A percentile compares a stretch with the other conserved stretches of the same genome.
Evolutionary conservation across 2,797 vertebrate genomes (phyloP).

Genomic region (Tamandua tetradactyla): DNA sequence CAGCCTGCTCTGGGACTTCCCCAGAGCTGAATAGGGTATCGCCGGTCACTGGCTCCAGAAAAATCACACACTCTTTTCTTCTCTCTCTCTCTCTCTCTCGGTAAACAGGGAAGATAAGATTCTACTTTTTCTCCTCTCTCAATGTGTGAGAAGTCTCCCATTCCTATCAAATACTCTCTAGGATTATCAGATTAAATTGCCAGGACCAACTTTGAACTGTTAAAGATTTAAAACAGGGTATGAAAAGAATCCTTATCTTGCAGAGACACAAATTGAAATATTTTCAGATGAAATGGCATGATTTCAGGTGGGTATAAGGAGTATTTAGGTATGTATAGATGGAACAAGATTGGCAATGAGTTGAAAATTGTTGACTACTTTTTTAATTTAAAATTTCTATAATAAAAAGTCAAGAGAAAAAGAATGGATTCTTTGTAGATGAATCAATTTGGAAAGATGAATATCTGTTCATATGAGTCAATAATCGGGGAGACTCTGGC

Average conservation of each 20-base stretch:
- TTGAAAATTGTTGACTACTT: neutral
- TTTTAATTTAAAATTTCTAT: neutral
- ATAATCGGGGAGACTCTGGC: conserved; percentile 17
- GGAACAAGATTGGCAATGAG: neutral
- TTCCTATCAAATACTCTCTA: conserved; percentile 21
- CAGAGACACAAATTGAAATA: conserved; percentile 30
- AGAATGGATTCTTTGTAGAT: neutral
- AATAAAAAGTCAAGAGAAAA: neutral
- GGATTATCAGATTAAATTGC: conserved; percentile 58
- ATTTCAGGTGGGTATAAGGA: neutral
- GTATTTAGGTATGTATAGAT: neutral
- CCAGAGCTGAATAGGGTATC: neutral
- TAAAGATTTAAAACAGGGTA: conserved; percentile 28
- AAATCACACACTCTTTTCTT: neutral
- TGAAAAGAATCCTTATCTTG: conserved; percentile 6
- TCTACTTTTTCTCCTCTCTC: conserved; percentile 49
- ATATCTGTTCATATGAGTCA: conserved; percentile 9
- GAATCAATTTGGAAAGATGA: conserved; percentile 53
- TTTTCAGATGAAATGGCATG: conserved; percentile 34
- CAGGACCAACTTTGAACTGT: conserved; percentile 33
- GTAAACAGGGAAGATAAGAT: conserved; percentile 35
- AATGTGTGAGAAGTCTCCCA: conserved; percentile 50
- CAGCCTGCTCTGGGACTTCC: neutral
- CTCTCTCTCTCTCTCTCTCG: no score
- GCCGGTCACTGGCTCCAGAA: conserved; percentile 39